These are phyloP conservation scores for Metellina segmentata DNA, from an alignment of 2,888 invertebrate species.

Conservation along the genomic window DNA sequence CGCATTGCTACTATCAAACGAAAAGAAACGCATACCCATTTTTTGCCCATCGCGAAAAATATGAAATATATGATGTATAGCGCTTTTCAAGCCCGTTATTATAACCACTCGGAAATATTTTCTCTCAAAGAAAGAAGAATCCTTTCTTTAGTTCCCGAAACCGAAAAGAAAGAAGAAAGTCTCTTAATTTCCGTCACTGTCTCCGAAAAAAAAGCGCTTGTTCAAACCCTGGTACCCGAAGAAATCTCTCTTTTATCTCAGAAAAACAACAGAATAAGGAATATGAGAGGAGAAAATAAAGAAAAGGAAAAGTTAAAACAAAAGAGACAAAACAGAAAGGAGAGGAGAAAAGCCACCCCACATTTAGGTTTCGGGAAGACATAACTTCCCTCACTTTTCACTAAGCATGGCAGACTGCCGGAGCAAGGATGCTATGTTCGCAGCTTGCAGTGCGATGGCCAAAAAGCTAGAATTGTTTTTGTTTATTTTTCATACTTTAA, in stretches of 20 bases:
- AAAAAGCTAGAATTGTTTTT: constrained; percentile 11
- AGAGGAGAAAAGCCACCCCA: constrained; percentile 1
- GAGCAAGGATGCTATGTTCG: constrained; percentile 15
- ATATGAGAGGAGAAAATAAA: not conserved
- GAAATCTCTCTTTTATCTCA: constrained; percentile 3
- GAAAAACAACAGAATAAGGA: not conserved
- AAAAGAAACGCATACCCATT: too few relatives aligned
- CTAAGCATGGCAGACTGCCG: not conserved
- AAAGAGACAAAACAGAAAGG: not conserved
- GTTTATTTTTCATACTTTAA: not conserved
- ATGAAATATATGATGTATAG: too few relatives aligned
- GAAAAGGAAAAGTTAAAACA: not conserved
- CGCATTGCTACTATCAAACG: too few relatives aligned
- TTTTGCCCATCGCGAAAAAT: too few relatives aligned
- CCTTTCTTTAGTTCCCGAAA: not conserved
- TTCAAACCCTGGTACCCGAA: not conserved
- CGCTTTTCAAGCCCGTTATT: not conserved
- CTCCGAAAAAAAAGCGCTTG: constrained; percentile 2
- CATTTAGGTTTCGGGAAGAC: constrained; percentile 20
- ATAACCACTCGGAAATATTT: not conserved
- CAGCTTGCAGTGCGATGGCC: not conserved
- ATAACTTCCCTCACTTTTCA: constrained; percentile 18
- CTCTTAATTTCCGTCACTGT: not conserved
- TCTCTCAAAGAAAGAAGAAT: not conserved
- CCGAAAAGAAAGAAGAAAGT: not conserved